These are phyloP conservation scores for Mastigias papua DNA, from an alignment of 30 jellyfish, hydroid and myxozoan genomes.

Conservation along the genomic window DNA sequence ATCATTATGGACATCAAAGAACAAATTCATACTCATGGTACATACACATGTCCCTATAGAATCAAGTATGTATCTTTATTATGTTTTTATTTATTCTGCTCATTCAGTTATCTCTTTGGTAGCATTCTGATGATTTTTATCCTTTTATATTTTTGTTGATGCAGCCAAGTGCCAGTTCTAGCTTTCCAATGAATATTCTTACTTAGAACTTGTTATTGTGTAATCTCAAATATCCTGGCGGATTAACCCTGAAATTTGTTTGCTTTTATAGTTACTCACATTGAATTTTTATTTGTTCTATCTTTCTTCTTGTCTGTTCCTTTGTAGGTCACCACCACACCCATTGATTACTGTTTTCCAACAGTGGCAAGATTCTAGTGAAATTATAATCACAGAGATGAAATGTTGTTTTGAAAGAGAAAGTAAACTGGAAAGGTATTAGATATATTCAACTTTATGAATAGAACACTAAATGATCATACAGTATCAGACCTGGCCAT, in stretches of 20 bases:
- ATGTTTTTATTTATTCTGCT: too few species aligned
- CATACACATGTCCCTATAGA: slow-evolving; percentile 27
- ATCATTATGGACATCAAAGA: slow-evolving; percentile 10
- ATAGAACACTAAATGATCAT: too few species aligned
- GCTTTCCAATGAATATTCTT: too few species aligned
- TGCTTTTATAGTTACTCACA: too few species aligned
- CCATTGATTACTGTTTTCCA: slow-evolving; percentile 53
- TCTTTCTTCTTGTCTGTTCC: not conserved
- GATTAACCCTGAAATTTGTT: too few species aligned
- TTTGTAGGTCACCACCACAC: slow-evolving; percentile 51
- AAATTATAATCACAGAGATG: slow-evolving; percentile 1
- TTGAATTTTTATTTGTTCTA: not conserved
- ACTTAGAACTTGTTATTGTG: too few species aligned
- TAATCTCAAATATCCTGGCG: too few species aligned
- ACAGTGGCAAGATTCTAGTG: slow-evolving; percentile 48
- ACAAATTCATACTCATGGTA: slow-evolving; percentile 4
- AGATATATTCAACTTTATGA: not conserved
- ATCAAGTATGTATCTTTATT: slow-evolving; percentile 23
- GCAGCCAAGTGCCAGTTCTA: too few species aligned
- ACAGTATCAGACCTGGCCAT: too few species aligned
- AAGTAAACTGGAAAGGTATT: not conserved
- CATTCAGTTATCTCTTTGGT: too few species aligned
- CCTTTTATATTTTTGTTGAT: too few species aligned
- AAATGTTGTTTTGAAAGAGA: not conserved
- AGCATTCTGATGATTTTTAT: too few species aligned